Conservation (phyloP, 2,888 invertebrate genomes). For the Volucella inflata region DNA sequence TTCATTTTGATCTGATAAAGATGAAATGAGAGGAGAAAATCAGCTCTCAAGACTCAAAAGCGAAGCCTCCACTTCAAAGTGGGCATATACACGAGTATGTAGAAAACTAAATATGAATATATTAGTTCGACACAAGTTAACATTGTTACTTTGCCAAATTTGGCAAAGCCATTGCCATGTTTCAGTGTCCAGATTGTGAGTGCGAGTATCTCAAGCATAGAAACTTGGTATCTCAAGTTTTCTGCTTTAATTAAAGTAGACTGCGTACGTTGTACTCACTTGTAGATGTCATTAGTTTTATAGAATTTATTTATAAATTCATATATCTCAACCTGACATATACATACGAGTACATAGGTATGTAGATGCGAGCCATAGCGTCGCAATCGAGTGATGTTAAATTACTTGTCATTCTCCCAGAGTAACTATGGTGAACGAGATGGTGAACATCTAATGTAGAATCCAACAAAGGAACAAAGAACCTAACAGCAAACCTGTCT, state of each 20-base stretch:
- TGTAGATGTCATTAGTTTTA: constrained; percentile 51
- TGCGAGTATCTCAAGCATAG: constrained; percentile 35
- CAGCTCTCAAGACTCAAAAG: neutral
- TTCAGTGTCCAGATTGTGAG: constrained; percentile 11
- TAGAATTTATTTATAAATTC: constrained; percentile 61
- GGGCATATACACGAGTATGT: constrained; percentile 7
- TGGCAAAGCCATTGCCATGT: constrained; percentile 72
- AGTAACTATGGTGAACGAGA: constrained; percentile 29
- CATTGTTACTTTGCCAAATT: constrained; percentile 72
- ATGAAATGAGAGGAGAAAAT: neutral
- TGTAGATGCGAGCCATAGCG: constrained; percentile 52
- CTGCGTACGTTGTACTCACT: constrained; percentile 8
- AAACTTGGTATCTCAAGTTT: constrained; percentile 43
- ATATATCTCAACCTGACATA: constrained; percentile 38
- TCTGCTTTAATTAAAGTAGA: constrained; percentile 60
- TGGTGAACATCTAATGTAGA: constrained; percentile 20
- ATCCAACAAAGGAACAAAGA: constrained; percentile 27
- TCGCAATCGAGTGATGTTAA: constrained; percentile 23
- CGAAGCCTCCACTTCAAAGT: constrained; percentile 25
- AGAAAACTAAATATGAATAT: constrained; percentile 66
- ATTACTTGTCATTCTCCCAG: neutral
- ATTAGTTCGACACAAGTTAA: constrained; percentile 63
- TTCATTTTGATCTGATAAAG: constrained; percentile 7
- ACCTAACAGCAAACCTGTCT: constrained; percentile 20
- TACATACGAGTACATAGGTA: neutral